Base-by-base conservation (phyloP, 2,113 vertebrate genomes). In the Marmota monax region DNA sequence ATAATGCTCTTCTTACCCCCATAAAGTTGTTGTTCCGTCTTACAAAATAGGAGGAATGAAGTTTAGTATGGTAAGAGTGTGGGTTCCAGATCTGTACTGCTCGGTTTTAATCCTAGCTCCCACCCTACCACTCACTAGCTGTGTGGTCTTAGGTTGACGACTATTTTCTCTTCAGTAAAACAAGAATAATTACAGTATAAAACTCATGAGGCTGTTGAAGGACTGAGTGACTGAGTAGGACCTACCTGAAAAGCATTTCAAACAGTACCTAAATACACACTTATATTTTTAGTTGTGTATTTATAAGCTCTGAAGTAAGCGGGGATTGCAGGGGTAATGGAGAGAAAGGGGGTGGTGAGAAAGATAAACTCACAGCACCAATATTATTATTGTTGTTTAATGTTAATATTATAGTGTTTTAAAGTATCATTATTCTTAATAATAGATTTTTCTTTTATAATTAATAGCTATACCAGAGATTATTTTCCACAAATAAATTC, bases 401-500 rank as follows among this genome's bases (percentile, higher is more conserved):
- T 45, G 45, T 45, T 45, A 45, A 45, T 45, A 45, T 45, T 45
- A 45, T 45, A 45, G 3, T 74, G 1, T 70, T 69, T 86, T 93
- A 78, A 79, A 37, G n/a, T 84, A 63, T 84, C 53, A 72, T 80
- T 56, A 76, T 80, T 77, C 39, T 70, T 89, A 39, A 61, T 18
- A 78, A 29, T 56, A 79, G 56, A 22, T 22, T 58, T 58, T 58
- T 58, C 56, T 90, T 79, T 87, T 65, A 56, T 42, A 14, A 74
- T 82, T 34, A 58, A 73, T 74, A 84, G 20, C 23, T 77, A 11
- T 88, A 14, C 12, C 53, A 83, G 73, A 94, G 42, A 79, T 96
- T 92, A 78, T 90, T 76, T 96, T 92, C 76, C 72, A 92, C 73
- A 32, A 73, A 56, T 90, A 82, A 91, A 51, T 94, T 85, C 37